Conservation (phyloP, 2,113 vertebrate species). For the Sinocyclocheilus anophthalmus region DNA sequence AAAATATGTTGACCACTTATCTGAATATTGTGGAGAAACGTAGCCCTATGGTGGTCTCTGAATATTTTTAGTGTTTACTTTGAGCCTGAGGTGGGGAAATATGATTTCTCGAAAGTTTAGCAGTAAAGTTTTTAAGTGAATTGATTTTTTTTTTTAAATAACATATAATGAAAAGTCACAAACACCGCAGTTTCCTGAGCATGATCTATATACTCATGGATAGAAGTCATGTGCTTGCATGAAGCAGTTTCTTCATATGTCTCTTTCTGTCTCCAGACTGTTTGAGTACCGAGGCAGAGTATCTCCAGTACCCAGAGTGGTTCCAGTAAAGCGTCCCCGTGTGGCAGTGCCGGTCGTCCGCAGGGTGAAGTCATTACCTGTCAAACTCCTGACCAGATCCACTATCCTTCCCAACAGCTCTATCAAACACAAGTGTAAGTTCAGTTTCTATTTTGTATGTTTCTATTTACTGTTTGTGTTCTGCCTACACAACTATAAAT, state of each 20-base stretch:
- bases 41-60: neutral
- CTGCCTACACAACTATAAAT: neutral
- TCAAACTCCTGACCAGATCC: conserved; percentile 83
- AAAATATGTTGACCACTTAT: neutral
- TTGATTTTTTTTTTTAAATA: too few relatives aligned
- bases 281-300: conserved; percentile 87
- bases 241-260: neutral
- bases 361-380: conserved; percentile 86
- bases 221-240: neutral
- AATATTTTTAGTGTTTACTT: too few relatives aligned
- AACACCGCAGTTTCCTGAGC: neutral
- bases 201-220: neutral
- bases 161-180: neutral
- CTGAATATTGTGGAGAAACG: neutral
- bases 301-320: conserved; percentile 82
- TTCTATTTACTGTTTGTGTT: neutral
- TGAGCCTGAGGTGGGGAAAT: neutral
- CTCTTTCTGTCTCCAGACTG: conserved; percentile 73
- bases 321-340: conserved; percentile 85
- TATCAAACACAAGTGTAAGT: conserved; percentile 84
- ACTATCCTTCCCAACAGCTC: conserved; percentile 79
- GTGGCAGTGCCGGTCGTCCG: conserved; percentile 85
- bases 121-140: neutral
- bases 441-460: neutral
- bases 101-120: neutral